Conservation (phyloP, 2,113 vertebrate genomes). For the Aspidoscelis tigris region DNA sequence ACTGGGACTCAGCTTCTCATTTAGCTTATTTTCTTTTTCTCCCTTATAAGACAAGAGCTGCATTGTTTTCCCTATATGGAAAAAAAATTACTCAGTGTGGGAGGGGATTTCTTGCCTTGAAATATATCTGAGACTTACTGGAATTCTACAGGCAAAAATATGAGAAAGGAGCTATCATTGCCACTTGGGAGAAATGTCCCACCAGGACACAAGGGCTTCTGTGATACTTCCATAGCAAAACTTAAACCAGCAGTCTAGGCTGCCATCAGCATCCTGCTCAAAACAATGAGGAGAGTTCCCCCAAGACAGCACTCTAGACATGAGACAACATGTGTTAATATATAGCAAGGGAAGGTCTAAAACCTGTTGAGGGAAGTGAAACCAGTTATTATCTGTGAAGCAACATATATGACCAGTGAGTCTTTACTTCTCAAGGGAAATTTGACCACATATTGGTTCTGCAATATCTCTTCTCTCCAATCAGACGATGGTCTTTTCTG, state of each 20-base stretch:
- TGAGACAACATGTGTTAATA: too few relatives aligned
- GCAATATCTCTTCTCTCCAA: too few relatives aligned
- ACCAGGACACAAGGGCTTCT: background rate
- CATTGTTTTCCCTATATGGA: background rate
- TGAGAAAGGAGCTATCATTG: background rate
- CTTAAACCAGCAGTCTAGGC: background rate
- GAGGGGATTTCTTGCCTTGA: background rate
- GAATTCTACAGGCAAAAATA: background rate
- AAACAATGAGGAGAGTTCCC: background rate
- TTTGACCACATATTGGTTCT: too few relatives aligned
- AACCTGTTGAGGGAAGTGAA: too few relatives aligned
- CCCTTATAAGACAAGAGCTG: background rate
- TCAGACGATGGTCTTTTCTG: too few relatives aligned
- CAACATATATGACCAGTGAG: too few relatives aligned
- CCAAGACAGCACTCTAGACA: background rate
- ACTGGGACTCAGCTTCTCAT: background rate
- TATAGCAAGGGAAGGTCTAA: too few relatives aligned
- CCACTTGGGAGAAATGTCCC: background rate
- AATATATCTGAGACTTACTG: background rate
- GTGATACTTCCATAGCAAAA: too few relatives aligned
- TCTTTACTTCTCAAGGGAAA: too few relatives aligned
- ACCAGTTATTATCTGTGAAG: too few relatives aligned
- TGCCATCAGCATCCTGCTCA: background rate
- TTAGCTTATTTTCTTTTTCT: background rate
- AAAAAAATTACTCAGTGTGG: background rate